These are phyloP conservation scores for Diarsia rubi DNA, from an alignment of 2,888 invertebrate genomes.

Conservation along the genomic window DNA sequence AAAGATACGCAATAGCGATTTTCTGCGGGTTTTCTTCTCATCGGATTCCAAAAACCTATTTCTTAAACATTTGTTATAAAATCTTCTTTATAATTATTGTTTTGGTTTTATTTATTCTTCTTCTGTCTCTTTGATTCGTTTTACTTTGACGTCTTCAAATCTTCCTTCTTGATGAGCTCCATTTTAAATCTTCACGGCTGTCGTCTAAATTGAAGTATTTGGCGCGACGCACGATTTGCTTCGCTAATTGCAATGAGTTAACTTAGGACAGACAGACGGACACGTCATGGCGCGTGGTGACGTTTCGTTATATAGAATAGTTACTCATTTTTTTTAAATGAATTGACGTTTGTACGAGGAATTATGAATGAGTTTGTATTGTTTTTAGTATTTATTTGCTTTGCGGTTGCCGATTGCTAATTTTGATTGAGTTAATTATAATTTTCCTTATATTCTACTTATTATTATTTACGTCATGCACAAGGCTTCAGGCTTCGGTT, in stretches of 20 bases:
- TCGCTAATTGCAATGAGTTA: constrained; percentile 69
- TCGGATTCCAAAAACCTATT: not conserved
- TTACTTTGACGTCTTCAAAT: not conserved
- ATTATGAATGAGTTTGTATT: constrained; percentile 26
- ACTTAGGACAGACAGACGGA: constrained; percentile 43
- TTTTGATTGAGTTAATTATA: not conserved
- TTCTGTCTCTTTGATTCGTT: not conserved
- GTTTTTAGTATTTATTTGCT: not conserved
- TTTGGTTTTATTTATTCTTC: not conserved
- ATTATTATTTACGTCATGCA: not conserved
- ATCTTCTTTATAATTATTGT: not conserved
- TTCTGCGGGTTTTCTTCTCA: not conserved
- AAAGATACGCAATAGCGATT: no score
- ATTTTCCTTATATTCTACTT: constrained; percentile 1
- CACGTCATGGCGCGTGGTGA: constrained; percentile 46
- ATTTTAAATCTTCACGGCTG: constrained; percentile 13
- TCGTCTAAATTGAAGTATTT: constrained; percentile 54
- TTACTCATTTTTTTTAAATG: constrained; percentile 45
- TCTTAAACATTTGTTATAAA: not conserved
- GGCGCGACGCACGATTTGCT: constrained; percentile 63
- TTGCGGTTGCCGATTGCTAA: not conserved
- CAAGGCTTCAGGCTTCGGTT: no score
- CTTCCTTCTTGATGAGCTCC: not conserved
- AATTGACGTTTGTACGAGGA: constrained; percentile 27
- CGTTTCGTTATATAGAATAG: constrained; percentile 38